Percentiles rank a stretch among this genome's conserved stretches.
Conservation (phyloP, 2,797 vertebrate species). For the Microctenopoma steveboyesi region DNA sequence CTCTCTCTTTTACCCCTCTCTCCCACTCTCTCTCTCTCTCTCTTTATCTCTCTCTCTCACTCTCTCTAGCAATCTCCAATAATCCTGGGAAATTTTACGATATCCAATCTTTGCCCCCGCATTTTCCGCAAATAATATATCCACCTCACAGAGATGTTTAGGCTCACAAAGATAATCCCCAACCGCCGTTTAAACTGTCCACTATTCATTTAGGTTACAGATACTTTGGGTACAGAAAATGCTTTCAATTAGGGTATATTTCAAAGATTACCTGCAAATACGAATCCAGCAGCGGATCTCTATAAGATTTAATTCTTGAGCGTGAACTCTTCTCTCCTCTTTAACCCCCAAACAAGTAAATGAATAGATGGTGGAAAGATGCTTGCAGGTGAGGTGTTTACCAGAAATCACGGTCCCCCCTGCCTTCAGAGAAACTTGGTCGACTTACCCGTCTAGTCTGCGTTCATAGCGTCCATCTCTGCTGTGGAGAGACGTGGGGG, state of each 20-base stretch:
- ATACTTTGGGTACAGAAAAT: slow-evolving; percentile 42
- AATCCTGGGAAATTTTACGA: slow-evolving; percentile 83
- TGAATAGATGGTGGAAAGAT: slow-evolving; percentile 82
- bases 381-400: slow-evolving; percentile 80
- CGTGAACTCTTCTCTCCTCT: slow-evolving; percentile 58
- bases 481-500: slow-evolving; percentile 97
- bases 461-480: slow-evolving; percentile 99
- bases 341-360: slow-evolving; percentile 73
- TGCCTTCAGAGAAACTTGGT: slow-evolving; percentile 92
- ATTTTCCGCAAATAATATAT: slow-evolving; percentile 80
- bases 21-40: slow-evolving; percentile 51
- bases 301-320: slow-evolving; percentile 55
- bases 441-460: slow-evolving; percentile 99
- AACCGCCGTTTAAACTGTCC: slow-evolving; percentile 58
- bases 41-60: slow-evolving; percentile 51
- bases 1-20: slow-evolving; percentile 68
- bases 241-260: slow-evolving; percentile 52
- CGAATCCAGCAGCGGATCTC: slow-evolving; percentile 60
- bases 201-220: slow-evolving; percentile 47
- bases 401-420: slow-evolving; percentile 77
- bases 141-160: slow-evolving; percentile 75
- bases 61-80: slow-evolving; percentile 77
- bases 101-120: slow-evolving; percentile 83
- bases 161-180: slow-evolving; percentile 72
- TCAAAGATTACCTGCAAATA: slow-evolving; percentile 49